phyloP scores from a whole-genome alignment of 2,888 invertebrate genomes.

The Hydriomena furcata region DNA sequence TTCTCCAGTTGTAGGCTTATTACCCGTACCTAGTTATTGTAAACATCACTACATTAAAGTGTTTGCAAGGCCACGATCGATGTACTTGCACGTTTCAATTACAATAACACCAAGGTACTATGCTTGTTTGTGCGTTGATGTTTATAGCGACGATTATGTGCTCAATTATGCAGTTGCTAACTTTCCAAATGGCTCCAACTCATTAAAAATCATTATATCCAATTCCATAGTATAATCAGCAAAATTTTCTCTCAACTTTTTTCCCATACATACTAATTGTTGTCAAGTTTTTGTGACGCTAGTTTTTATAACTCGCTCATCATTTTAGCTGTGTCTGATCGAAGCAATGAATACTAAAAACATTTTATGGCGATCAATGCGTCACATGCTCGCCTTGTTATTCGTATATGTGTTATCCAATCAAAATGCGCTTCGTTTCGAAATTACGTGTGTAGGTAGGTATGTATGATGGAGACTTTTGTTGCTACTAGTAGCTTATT shows the following conservation, averaged over 20 bases:
- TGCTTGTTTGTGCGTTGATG: background rate
- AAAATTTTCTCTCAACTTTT: too few relatives aligned
- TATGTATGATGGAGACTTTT: conserved; percentile 48
- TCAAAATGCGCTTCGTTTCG: conserved; percentile 55
- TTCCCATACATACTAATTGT: too few relatives aligned
- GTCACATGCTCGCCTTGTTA: conserved; percentile 61
- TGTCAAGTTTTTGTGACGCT: too few relatives aligned
- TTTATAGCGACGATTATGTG: too few relatives aligned
- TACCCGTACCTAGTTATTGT: background rate
- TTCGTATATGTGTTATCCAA: conserved; percentile 57
- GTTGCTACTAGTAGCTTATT: conserved; percentile 46
- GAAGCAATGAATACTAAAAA: background rate
- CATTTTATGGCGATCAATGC: conserved; percentile 41
- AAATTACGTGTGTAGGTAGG: conserved; percentile 37
- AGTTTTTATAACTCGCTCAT: too few relatives aligned
- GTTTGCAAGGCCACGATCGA: conserved; percentile 5
- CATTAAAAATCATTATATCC: too few relatives aligned
- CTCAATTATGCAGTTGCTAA: too few relatives aligned
- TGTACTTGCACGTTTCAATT: conserved; percentile 1
- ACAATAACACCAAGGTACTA: background rate
- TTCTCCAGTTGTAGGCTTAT: too few relatives aligned
- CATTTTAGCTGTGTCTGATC: background rate
- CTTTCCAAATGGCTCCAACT: too few relatives aligned
- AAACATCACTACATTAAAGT: too few relatives aligned
- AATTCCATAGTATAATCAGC: too few relatives aligned